Evolutionary conservation across 1,140 invertebrate species (phyloP).

Genomic region (Apis dorsata): DNA sequence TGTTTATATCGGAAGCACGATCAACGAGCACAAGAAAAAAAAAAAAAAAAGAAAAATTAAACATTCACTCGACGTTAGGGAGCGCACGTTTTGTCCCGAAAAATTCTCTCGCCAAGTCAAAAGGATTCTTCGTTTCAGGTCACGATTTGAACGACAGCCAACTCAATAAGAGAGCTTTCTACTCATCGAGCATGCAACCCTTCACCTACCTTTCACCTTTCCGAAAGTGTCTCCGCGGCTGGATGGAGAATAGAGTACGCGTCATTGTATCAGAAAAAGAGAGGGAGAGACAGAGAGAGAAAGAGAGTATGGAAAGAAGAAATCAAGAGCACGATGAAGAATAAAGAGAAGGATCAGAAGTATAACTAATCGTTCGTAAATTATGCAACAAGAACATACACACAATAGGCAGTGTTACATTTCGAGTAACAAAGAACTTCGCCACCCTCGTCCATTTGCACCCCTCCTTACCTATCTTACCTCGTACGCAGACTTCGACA

Average conservation of each 20-base stretch:
- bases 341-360: slow-evolving; percentile 3
- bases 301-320: neutral
- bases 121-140: slow-evolving; percentile 47
- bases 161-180: slow-evolving; percentile 39
- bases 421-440: slow-evolving; percentile 45
- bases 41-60: slow-evolving; percentile 1
- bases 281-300: neutral
- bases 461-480: slow-evolving; percentile 51
- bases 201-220: slow-evolving; percentile 57
- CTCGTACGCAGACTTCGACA: slow-evolving; percentile 51
- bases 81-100: neutral
- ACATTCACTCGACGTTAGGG: slow-evolving; percentile 9
- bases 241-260: slow-evolving; percentile 24
- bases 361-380: slow-evolving; percentile 54
- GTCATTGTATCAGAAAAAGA: slow-evolving; percentile 19
- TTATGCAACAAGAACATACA: slow-evolving; percentile 50
- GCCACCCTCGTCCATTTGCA: slow-evolving; percentile 40
- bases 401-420: neutral
- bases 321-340: neutral
- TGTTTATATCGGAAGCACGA: neutral
- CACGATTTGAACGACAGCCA: slow-evolving; percentile 44
- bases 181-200: slow-evolving; percentile 51
- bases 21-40: neutral
- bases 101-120: slow-evolving; percentile 15
- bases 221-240: slow-evolving; percentile 27